Base-by-base conservation (phyloP, 2,113 vertebrate species). In the Spermophilus dauricus region DNA sequence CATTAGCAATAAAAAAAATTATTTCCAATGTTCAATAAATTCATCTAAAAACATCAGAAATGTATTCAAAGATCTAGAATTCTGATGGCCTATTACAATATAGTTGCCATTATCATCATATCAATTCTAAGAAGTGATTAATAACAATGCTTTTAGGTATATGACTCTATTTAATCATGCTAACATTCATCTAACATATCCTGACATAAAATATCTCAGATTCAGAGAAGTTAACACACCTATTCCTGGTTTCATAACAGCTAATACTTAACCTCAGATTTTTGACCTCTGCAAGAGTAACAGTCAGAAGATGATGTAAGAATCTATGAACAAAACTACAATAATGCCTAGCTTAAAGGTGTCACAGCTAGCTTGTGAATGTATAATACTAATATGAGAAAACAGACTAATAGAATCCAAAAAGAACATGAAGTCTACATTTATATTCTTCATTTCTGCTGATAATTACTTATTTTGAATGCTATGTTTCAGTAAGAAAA, bases 181-280 rank as follows among this genome's bases (percentile, higher is more conserved):
- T 80, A 85, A 72, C 5, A 76, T 91, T 2, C 61, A 61, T 17
- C 58, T 51, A 58, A 95, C 10, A 85, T 82, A 89, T 58, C 39
- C 87, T 82, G 42, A 73, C 26, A 85, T 24, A 65, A 48, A 90
- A 65, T 85, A 95, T 94, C 0, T 84, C 16, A 94, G n/a, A 95
- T 78, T 78, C 37, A 94, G 80, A 92, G 34, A 89, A 10, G 8
- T 70, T 45, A 92, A 94, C 28, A 18, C 8, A 72, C 16, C 30
- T 56, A 2, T 81, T 81, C 37, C 48, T 56, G 17, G 7, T 37
- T 80, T 28, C 39, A 14, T 70, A 58, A 14, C 45, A 70, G 37
- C n/a, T 58, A 56, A 82, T 82, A 70, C 83, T 96, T 78, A 92
- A 90, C 90, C 18, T 75, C 32, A 78, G 22, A 72, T 82, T 30